Conservation (phyloP, 2,888 invertebrate genomes). For the Melieria omissa region DNA sequence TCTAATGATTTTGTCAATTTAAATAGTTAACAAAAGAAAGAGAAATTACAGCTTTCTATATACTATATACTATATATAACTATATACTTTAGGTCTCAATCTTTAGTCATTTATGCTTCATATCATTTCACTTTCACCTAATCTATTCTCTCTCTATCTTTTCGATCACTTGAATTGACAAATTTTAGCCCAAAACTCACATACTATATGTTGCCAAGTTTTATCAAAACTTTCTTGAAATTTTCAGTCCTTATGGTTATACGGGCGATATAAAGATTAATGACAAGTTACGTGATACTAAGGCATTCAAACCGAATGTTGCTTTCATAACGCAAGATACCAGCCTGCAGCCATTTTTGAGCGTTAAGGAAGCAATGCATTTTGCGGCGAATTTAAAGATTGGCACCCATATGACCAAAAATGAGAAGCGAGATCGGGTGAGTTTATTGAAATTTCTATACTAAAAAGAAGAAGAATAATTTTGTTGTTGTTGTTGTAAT, state of each 20-base stretch:
- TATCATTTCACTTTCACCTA: too few species aligned
- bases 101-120: too few species aligned
- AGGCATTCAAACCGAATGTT: conserved; percentile 77
- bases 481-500: background rate
- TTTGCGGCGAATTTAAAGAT: conserved; percentile 90
- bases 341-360: conserved; percentile 82
- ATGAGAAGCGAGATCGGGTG: conserved; percentile 77
- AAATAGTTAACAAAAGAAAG: too few species aligned
- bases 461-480: background rate
- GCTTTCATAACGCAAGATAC: conserved; percentile 94
- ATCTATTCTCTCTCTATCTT: too few species aligned
- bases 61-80: too few species aligned
- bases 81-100: too few species aligned
- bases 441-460: conserved; percentile 46
- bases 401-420: conserved; percentile 71
- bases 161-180: too few species aligned
- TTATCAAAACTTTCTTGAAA: too few species aligned
- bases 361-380: conserved; percentile 85
- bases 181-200: too few species aligned
- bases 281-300: conserved; percentile 74
- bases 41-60: too few species aligned
- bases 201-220: too few species aligned
- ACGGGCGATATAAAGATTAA: conserved; percentile 80
- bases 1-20: too few species aligned
- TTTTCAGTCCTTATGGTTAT: conserved; percentile 61